Base-by-base conservation (phyloP, 2,797 vertebrate species). In the Diplodus sargus region DNA sequence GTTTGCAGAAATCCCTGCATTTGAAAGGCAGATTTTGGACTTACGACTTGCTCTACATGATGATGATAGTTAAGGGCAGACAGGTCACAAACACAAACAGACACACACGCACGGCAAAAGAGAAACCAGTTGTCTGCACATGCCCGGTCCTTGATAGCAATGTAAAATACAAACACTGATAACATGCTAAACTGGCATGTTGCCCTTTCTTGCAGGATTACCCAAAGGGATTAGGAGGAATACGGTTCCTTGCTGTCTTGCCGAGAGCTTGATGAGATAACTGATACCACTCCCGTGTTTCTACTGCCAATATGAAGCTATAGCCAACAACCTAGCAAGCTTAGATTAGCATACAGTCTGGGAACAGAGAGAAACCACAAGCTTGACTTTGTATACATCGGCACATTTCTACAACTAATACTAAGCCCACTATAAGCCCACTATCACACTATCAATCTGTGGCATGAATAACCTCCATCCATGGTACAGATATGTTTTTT, bases 161-260 rank as follows among this genome's bases (percentile, higher is more conserved):
- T 86, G 82, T 72, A 25, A 67, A 82, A 75, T 58, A 61, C 45
- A 83, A 89, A 84, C 76, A 79, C 60, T 78, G 80, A 76, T 75
- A 61, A 60, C 64, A 63, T 42, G 30, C 49, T 78, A 34, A 74
- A 67, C 49, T 28, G 61, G 20, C 34, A 34, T 34, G 48, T 70
- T 49, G 70, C 43, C 49, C 58, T 20, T 25, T 23, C 12, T 13
- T 59, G 22, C 23, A 51, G 22, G 2, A 64, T 57, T 68, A 61
- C 15, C 42, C 49, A 59, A 47, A 22, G 25, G 17, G 58, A 20
- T 20, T 28, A 11, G 16, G 4, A 18, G 4, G 47, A 60, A 63
- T n/a, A 11, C 7, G 22, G 9, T 4, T 51, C 2, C 48, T 48
- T 62, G 23, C 49, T 60, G 59, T 78, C 13, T 49, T 57, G 8